Conservation (phyloP, 2,113 vertebrate species). For the Pongo abelii region DNA sequence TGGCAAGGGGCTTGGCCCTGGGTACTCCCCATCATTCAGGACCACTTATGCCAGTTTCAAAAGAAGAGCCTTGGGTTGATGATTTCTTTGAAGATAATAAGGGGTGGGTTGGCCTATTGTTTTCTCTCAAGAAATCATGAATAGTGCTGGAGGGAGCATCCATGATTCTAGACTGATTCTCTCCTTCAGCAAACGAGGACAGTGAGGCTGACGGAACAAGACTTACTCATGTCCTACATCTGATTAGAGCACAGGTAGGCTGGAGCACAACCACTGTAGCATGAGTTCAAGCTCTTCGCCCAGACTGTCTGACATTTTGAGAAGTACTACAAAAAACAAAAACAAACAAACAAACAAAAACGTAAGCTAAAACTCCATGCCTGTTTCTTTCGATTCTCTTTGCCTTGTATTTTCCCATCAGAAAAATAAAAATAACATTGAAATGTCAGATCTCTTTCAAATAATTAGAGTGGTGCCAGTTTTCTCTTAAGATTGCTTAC, state of each 20-base stretch:
- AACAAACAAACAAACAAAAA: background rate
- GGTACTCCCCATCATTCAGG: background rate
- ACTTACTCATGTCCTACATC: background rate
- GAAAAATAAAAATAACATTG: slow-evolving; percentile 9
- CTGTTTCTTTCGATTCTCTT: background rate
- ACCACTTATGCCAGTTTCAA: background rate
- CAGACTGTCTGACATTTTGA: background rate
- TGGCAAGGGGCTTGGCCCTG: background rate
- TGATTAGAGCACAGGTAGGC: background rate
- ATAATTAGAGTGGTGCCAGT: background rate
- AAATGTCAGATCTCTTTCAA: slow-evolving; percentile 21
- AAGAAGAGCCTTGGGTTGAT: background rate
- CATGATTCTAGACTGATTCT: background rate
- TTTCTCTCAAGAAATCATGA: background rate
- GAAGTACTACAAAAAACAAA: background rate
- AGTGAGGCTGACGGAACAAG: background rate
- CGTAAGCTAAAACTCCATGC: background rate
- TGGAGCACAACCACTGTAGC: too few relatives aligned
- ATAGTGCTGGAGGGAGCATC: background rate
- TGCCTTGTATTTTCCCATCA: background rate
- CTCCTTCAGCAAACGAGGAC: background rate
- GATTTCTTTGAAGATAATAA: background rate
- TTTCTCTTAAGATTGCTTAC: background rate
- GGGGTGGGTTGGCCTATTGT: accelerated
- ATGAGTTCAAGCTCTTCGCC: background rate